A percentile compares a stretch with the other conserved stretches of the same genome.
Evolutionary conservation across 2,888 invertebrate genomes (phyloP).

Genomic region (Phaonia tiefii): DNA sequence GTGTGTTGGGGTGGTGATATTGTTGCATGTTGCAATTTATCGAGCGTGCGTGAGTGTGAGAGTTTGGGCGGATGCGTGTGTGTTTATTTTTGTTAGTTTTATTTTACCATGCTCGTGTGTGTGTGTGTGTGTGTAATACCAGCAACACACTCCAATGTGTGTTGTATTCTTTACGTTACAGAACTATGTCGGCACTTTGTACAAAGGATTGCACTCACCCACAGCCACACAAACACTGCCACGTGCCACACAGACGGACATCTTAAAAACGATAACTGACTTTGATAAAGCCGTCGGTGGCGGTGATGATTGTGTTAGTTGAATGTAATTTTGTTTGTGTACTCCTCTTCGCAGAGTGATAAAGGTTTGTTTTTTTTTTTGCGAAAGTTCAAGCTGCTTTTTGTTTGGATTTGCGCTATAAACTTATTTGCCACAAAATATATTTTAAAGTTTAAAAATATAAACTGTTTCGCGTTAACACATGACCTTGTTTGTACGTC

Average conservation of each 20-base stretch:
- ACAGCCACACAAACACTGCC: background rate
- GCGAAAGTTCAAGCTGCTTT: too few relatives aligned
- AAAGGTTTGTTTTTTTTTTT: too few relatives aligned
- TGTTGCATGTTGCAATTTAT: constrained; percentile 4
- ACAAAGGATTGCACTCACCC: background rate
- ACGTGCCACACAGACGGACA: background rate
- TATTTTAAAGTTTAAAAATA: background rate
- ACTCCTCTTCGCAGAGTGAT: too few relatives aligned
- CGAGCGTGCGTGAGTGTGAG: background rate
- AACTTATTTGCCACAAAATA: background rate
- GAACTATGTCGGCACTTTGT: constrained; percentile 3
- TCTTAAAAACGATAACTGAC: background rate
- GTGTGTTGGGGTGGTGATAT: constrained; percentile 23
- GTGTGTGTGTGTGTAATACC: constrained; percentile 7
- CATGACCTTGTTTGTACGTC: background rate
- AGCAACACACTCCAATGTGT: constrained; percentile 32
- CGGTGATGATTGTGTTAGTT: background rate
- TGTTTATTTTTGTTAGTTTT: background rate
- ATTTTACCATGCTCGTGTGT: background rate
- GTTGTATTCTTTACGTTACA: background rate
- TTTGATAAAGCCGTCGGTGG: too few relatives aligned
- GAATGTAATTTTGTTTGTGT: too few relatives aligned
- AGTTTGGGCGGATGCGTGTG: background rate
- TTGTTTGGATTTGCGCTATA: background rate
- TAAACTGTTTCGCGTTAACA: background rate